phyloP scores from a whole-genome alignment of 2,113 vertebrate species.

The Tiliqua scincoides region DNA sequence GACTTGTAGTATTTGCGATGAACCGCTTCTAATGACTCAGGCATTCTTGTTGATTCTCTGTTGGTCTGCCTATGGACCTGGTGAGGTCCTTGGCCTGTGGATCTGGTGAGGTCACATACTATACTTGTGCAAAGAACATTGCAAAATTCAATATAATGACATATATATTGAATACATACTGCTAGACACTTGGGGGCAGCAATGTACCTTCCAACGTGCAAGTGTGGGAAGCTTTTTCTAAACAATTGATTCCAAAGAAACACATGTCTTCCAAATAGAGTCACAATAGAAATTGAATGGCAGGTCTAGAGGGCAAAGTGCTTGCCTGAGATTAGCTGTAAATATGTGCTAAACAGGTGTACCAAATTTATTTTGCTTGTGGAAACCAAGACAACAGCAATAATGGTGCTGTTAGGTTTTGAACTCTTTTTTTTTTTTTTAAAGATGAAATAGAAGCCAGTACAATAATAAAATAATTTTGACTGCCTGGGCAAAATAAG shows the following conservation, averaged over 20 bases:
- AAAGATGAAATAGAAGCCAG: conserved; percentile 2
- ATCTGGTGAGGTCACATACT: neutral
- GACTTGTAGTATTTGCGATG: neutral
- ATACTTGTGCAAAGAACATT: neutral
- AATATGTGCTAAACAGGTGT: neutral
- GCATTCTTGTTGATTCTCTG: neutral
- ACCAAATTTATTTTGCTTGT: conserved; percentile 27
- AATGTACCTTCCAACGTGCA: conserved; percentile 43
- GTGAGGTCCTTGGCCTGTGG: too few relatives aligned
- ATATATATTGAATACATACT: conserved; percentile 11
- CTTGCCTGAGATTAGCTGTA: conserved; percentile 10
- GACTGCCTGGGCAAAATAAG: neutral
- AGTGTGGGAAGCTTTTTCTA: neutral
- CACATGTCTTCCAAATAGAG: neutral
- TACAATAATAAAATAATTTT: rapidly evolving
- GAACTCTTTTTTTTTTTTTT: neutral
- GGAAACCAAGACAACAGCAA: neutral
- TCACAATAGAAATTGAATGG: neutral
- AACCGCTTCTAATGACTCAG: neutral
- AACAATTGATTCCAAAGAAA: neutral
- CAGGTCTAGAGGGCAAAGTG: neutral
- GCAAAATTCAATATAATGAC: neutral
- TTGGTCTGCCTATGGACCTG: neutral
- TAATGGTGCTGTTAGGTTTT: conserved; percentile 20
- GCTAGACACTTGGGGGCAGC: conserved; percentile 61